Evolutionary conservation across 1,140 invertebrate species (phyloP).

Genomic region (Drosophila azteca): DNA sequence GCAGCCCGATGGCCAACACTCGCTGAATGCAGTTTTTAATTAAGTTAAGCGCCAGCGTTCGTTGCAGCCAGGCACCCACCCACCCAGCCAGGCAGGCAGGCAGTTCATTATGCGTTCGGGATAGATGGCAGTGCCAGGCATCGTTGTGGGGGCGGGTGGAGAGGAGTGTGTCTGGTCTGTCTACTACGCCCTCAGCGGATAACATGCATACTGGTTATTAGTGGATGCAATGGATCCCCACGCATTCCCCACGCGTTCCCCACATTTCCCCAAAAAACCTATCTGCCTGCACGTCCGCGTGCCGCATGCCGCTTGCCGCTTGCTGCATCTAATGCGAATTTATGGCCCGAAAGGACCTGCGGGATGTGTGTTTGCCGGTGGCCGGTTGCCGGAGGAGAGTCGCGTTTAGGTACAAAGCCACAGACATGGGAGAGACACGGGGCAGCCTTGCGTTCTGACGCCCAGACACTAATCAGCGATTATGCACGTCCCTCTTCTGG

Average conservation of each 20-base stretch:
- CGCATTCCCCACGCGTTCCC: no score
- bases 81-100: no score
- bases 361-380: constrained; percentile 54
- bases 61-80: constrained; percentile 16
- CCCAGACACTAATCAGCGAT: constrained; percentile 72
- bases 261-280: no score
- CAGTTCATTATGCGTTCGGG: constrained; percentile 63
- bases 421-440: background rate
- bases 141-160: no score
- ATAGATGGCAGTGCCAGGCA: no score
- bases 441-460: constrained; percentile 38
- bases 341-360: constrained; percentile 57
- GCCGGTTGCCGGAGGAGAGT: constrained; percentile 10
- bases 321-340: constrained; percentile 58
- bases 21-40: constrained; percentile 75
- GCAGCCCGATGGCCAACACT: constrained; percentile 13
- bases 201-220: constrained; percentile 32
- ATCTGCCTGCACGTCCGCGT: constrained; percentile 32
- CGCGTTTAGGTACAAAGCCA: background rate
- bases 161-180: background rate
- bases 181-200: constrained; percentile 34
- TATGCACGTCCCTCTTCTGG: constrained; percentile 54
- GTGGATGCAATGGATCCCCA: constrained; percentile 25
- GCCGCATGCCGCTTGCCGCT: constrained; percentile 11
- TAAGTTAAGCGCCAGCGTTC: constrained; percentile 73